These are phyloP conservation scores for Brassicogethes aeneus DNA, from an alignment of 2,888 invertebrate species.

Conservation along the genomic window DNA sequence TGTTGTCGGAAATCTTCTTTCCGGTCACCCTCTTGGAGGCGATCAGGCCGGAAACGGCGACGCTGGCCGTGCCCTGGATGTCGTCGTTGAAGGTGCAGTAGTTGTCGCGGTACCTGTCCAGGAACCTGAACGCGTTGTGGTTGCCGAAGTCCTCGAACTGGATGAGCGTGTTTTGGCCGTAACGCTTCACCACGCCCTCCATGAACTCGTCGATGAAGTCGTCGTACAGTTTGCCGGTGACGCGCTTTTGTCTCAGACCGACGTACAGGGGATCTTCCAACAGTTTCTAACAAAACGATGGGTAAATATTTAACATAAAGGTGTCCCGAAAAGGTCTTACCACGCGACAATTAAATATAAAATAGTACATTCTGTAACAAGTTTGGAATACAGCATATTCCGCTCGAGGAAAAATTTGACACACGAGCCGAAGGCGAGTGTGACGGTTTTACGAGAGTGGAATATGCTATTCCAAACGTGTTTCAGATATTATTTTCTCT, in stretches of 20 bases:
- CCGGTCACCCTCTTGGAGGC: constrained; percentile 66
- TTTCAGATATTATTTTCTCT: too few species aligned
- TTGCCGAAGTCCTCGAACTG: constrained; percentile 93
- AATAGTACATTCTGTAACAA: too few species aligned
- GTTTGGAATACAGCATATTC: too few species aligned
- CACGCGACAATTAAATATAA: too few species aligned
- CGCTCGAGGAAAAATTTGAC: too few species aligned
- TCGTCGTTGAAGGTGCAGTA: constrained; percentile 99
- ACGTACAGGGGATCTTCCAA: constrained; percentile 92
- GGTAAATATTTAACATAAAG: background rate
- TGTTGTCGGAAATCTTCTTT: constrained; percentile 76
- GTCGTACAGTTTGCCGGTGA: constrained; percentile 80
- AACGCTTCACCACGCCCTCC: constrained; percentile 81
- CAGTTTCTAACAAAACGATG: constrained; percentile 49
- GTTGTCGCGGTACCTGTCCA: constrained; percentile 80
- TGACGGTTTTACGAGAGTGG: too few species aligned
- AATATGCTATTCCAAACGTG: too few species aligned
- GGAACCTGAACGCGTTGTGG: constrained; percentile 89
- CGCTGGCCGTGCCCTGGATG: constrained; percentile 92
- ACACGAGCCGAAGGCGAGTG: too few species aligned
- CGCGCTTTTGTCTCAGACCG: constrained; percentile 79
- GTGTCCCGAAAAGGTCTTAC: too few species aligned
- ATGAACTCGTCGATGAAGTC: constrained; percentile 96
- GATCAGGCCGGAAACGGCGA: constrained; percentile 88
- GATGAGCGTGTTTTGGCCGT: constrained; percentile 77